These are phyloP conservation scores for Microvelia longipes DNA, from an alignment of 1,140 invertebrate genomes.

Conservation along the genomic window DNA sequence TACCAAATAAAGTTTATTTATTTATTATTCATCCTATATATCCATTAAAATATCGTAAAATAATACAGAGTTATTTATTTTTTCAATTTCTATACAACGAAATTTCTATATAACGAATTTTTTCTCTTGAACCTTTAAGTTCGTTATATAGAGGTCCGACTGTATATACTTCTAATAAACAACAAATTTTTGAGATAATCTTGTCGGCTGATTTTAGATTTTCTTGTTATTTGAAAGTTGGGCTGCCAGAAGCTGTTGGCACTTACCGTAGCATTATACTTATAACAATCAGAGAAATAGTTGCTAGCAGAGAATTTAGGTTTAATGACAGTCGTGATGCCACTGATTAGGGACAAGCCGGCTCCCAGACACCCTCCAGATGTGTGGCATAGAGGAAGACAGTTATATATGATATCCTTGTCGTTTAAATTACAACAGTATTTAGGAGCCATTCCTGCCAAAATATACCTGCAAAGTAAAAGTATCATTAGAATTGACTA, in stretches of 20 bases:
- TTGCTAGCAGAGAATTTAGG: constrained; percentile 58
- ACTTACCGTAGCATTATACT: constrained; percentile 53
- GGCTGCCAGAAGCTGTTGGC: neutral
- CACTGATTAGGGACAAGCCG: constrained; percentile 43
- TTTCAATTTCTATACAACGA: no score
- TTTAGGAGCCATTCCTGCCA: constrained; percentile 30
- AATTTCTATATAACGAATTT: no score
- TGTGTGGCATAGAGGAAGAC: constrained; percentile 53
- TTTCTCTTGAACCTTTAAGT: no score
- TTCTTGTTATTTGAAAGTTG: neutral
- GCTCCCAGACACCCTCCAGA: constrained; percentile 45
- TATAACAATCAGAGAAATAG: constrained; percentile 59
- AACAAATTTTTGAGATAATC: neutral
- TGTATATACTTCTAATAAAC: no score
- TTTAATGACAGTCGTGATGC: constrained; percentile 45
- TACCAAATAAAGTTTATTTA: no score
- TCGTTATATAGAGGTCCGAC: no score
- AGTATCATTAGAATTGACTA: neutral
- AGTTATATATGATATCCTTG: constrained; percentile 40
- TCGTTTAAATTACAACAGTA: constrained; percentile 29
- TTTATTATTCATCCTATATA: no score
- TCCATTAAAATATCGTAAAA: no score
- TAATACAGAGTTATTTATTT: no score
- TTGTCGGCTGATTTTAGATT: neutral
- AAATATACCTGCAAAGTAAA: constrained; percentile 29